Conservation (phyloP, 2,888 invertebrate genomes). For the Anagyrus pseudococci region DNA sequence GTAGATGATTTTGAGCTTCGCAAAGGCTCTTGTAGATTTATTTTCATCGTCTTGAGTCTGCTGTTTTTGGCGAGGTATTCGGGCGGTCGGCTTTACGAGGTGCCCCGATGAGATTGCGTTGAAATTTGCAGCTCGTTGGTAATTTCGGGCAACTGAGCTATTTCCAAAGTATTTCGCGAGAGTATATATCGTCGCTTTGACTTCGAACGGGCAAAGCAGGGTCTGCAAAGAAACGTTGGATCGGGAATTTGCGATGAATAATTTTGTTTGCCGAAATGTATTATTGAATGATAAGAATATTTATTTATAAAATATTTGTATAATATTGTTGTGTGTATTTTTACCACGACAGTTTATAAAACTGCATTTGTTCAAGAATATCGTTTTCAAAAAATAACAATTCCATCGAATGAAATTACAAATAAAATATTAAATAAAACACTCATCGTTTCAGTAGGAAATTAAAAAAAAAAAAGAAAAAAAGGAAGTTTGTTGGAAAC, state of each 20-base stretch:
- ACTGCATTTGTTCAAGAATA: conserved; percentile 16
- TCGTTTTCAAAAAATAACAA: conserved; percentile 12
- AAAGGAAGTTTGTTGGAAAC: conserved; percentile 7
- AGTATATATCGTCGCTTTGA: too few species aligned
- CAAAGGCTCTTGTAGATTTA: too few species aligned
- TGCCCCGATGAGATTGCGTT: too few species aligned
- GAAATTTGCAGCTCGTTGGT: too few species aligned
- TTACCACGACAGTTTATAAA: conserved; percentile 25
- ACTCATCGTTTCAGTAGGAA: neutral
- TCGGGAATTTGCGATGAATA: neutral
- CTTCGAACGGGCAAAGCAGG: too few species aligned
- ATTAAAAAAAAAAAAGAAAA: conserved; percentile 9
- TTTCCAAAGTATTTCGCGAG: neutral
- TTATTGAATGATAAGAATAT: conserved; percentile 14
- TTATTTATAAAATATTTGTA: conserved; percentile 33
- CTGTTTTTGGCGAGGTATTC: too few species aligned
- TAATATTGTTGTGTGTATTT: conserved; percentile 11
- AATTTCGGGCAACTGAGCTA: too few species aligned
- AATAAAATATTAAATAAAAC: conserved; percentile 22
- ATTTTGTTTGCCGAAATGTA: neutral
- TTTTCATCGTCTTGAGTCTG: too few species aligned
- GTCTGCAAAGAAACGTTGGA: neutral
- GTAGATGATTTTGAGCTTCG: too few species aligned
- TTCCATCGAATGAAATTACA: conserved; percentile 25
- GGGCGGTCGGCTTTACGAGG: too few species aligned